Evolutionary conservation across 2,797 vertebrate species (phyloP).

Genomic region (Arrhamphus sclerolepis): DNA sequence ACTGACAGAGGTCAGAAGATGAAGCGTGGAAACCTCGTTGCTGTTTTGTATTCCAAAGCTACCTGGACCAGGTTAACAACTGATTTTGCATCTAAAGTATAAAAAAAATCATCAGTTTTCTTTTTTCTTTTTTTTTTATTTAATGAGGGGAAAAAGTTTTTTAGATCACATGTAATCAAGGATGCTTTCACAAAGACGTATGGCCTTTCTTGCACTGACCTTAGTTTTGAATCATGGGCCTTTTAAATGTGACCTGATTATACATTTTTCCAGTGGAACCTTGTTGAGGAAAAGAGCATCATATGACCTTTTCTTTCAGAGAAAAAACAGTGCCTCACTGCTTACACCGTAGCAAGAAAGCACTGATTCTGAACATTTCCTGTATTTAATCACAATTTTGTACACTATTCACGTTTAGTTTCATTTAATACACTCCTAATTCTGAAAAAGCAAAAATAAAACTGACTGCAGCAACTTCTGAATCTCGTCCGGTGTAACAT

Average conservation of each 20-base stretch:
- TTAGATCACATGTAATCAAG: neutral
- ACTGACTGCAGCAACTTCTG: too few relatives aligned
- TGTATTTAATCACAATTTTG: neutral
- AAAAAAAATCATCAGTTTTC: neutral
- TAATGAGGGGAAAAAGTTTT: neutral
- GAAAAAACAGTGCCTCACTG: neutral
- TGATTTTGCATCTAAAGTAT: neutral
- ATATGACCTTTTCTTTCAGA: conserved; percentile 28
- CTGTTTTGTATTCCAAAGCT: too few relatives aligned
- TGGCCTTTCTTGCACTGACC: conserved; percentile 35
- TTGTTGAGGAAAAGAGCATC: conserved; percentile 33
- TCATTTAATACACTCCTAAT: too few relatives aligned
- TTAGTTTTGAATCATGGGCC: conserved; percentile 27
- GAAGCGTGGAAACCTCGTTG: too few relatives aligned
- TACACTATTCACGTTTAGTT: too few relatives aligned
- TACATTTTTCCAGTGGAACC: conserved; percentile 26
- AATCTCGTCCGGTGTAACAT: too few relatives aligned
- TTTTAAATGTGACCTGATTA: conserved; percentile 43
- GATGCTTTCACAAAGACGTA: neutral
- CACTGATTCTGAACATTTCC: neutral
- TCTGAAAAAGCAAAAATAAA: too few relatives aligned
- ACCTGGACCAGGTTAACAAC: too few relatives aligned
- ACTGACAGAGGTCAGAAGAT: too few relatives aligned
- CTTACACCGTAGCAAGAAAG: neutral
- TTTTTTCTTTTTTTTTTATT: too few relatives aligned